Conservation (phyloP, 2,797 vertebrate species). For the Coendou prehensilis region DNA sequence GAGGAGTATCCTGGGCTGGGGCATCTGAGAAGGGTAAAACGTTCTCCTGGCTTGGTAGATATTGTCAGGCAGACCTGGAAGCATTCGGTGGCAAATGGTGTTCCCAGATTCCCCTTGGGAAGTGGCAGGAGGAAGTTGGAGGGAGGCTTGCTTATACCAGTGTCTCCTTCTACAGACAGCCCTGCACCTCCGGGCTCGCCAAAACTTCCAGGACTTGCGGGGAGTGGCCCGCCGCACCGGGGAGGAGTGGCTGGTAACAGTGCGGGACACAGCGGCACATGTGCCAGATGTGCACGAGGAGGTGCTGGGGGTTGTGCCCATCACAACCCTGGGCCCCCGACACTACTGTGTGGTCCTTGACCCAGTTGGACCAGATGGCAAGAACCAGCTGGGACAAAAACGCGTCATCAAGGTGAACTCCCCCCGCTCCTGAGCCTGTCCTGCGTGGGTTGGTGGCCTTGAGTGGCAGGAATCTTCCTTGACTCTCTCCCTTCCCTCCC, state of each 20-base stretch:
- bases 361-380: conserved; percentile 92
- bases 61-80: not conserved
- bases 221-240: conserved; percentile 91
- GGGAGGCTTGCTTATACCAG: fast-evolving
- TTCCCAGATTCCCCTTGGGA: too few relatives aligned
- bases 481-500: not conserved
- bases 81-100: not conserved
- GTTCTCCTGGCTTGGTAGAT: not conserved
- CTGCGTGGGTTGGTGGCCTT: not conserved
- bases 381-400: conserved; percentile 95
- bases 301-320: conserved; percentile 92
- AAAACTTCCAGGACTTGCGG: conserved; percentile 91
- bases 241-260: conserved; percentile 95
- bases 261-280: conserved; percentile 92
- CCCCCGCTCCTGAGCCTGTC: not conserved
- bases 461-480: not conserved
- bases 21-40: not conserved
- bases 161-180: conserved; percentile 89
- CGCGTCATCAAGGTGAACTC: conserved; percentile 93
- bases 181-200: conserved; percentile 93
- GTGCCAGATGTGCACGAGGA: conserved; percentile 95
- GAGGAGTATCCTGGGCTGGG: not conserved
- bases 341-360: conserved; percentile 95
- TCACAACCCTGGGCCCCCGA: conserved; percentile 93
- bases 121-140: not conserved